These are phyloP conservation scores for Artibeus lituratus DNA, from an alignment of 2,797 vertebrate genomes.

Conservation along the genomic window DNA sequence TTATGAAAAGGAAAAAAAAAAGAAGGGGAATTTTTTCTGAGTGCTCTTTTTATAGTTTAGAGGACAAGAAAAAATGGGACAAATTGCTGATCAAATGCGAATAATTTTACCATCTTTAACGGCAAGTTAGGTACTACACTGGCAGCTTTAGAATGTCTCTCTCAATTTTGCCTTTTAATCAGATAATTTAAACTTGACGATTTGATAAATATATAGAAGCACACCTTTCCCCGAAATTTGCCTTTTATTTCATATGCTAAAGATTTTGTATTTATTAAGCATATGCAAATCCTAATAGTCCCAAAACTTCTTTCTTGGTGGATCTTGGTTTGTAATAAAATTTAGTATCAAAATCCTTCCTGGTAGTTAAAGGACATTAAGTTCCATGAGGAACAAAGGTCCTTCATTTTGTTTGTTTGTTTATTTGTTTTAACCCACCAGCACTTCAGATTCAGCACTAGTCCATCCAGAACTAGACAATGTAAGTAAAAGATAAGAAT, in stretches of 20 bases:
- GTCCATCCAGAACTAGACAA: not conserved
- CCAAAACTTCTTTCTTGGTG: not conserved
- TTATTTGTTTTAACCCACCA: not conserved
- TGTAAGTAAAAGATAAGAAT: not conserved
- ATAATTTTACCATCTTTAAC: not conserved
- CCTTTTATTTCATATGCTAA: not conserved
- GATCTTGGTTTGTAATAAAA: not conserved
- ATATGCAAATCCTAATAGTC: not conserved
- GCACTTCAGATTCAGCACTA: not conserved
- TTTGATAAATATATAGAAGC: not conserved
- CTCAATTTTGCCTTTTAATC: not conserved
- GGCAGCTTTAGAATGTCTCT: not conserved
- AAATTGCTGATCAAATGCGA: not conserved
- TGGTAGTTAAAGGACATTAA: not conserved
- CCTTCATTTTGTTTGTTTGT: not conserved
- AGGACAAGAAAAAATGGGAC: not conserved
- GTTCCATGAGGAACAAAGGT: not conserved
- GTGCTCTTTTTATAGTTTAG: not conserved
- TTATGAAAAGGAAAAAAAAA: constrained; percentile 22
- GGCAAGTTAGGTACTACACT: not conserved
- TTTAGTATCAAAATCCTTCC: not conserved
- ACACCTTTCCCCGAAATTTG: not conserved
- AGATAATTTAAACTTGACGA: not conserved
- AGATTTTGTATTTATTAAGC: not conserved
- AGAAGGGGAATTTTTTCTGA: not conserved